Base-by-base conservation (phyloP, 1,140 invertebrate species). In the Cydia splendana region DNA sequence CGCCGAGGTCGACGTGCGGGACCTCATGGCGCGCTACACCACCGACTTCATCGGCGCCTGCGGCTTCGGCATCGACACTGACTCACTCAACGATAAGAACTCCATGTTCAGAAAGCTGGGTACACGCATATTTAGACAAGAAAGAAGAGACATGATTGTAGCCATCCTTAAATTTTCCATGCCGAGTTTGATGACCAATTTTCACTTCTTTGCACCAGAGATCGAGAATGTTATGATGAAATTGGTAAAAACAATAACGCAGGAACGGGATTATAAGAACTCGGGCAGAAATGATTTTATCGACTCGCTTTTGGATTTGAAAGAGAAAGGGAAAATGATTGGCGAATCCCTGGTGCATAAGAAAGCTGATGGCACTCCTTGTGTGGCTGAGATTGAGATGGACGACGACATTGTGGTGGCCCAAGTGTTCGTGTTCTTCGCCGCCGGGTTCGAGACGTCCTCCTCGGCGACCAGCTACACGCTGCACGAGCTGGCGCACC, bases 1-100 rank as follows among this genome's bases (percentile, higher is more conserved):
- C 4, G 65, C 78, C 13, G 77, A 77, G 30, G 48, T 85, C 10
- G 86, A 89, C 18, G 67, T 88, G 9, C 80, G 75, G 0, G 80
- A 87, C 15, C 48, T 91, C 15, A 15, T 86, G 57, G 82, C 84
- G 0, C 77, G 87, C 13, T 92, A 82, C 65, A 88, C 85, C 0
- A 85, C 84, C 15, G 75, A 76, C 62, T 65, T 76, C 57, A 76
- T 76, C 20, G 75, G 75, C 18, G 65, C 57, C 53, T 65, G 57
- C 30, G 75, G 57, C 38, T 76, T 76, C 2, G 89, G 91, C 75
- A 82, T 87, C 0, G 65, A 80, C 4, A 34, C 13, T 7, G 77
- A 82, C 20, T 24, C 77, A 1, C 76, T 82, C 18, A 74, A 13
- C 15, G 30, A 77, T 38, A 42, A 77, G 24, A 53, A 74, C 38